Conservation (phyloP, 2,113 vertebrate species). For the Cariama cristata region DNA sequence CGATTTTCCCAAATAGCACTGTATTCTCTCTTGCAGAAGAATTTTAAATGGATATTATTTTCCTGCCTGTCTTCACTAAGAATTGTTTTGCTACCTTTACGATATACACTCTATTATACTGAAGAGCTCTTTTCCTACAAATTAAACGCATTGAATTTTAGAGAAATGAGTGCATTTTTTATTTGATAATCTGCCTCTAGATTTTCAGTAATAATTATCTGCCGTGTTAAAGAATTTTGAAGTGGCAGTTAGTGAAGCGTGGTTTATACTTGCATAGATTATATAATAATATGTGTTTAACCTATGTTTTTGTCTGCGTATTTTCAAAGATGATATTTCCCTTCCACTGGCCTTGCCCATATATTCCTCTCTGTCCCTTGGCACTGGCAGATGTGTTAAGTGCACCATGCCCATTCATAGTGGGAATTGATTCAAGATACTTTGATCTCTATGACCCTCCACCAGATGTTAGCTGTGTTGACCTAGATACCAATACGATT, state of each 20-base stretch:
- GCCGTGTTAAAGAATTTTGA: background rate
- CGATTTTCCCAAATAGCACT: background rate
- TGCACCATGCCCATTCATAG: conserved; percentile 96
- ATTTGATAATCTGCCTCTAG: background rate
- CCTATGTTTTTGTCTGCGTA: background rate
- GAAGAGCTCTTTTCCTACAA: background rate
- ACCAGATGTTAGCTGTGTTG: conserved; percentile 95
- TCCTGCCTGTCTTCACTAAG: background rate
- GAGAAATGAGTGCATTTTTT: background rate
- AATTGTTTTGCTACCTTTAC: background rate
- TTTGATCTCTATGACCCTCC: conserved; percentile 98
- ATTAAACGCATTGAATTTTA: background rate
- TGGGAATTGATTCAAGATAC: conserved; percentile 97
- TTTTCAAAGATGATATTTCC: conserved; percentile 96
- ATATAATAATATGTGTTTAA: background rate
- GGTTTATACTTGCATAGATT: background rate
- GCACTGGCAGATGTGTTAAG: conserved; percentile 95
- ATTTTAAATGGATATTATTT: background rate
- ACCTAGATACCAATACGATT: conserved; percentile 99
- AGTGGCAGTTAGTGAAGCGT: background rate
- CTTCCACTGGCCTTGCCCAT: conserved; percentile 98
- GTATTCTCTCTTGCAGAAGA: background rate
- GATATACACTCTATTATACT: background rate
- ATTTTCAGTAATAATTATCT: background rate
- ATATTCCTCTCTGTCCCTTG: conserved; percentile 96